Evolutionary conservation across 2,888 invertebrate genomes (phyloP).

Genomic region (Venusia cambrica): DNA sequence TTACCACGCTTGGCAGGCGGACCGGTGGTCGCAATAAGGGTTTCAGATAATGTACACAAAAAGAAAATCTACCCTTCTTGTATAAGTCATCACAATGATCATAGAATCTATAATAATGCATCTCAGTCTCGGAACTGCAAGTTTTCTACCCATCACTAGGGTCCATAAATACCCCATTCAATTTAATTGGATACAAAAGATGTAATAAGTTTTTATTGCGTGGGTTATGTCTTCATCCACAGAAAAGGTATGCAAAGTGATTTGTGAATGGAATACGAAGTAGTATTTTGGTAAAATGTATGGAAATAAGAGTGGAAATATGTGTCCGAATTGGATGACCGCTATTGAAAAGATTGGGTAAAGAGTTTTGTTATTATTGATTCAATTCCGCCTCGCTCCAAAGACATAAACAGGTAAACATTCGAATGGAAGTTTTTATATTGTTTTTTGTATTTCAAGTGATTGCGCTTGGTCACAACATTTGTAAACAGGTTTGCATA

Average conservation of each 20-base stretch:
- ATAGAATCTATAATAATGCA: no score
- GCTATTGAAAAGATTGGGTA: constrained; percentile 18
- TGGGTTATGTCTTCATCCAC: constrained; percentile 52
- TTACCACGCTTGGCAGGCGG: no score
- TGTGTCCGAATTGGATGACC: constrained; percentile 22
- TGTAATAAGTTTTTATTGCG: constrained; percentile 60
- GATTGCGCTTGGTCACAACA: no score
- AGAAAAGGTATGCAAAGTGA: constrained; percentile 28
- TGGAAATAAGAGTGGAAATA: constrained; percentile 26
- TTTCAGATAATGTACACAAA: no score
- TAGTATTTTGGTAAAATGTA: constrained; percentile 29
- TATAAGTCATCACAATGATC: no score
- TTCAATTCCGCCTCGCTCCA: no score
- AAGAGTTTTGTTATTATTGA: constrained; percentile 5
- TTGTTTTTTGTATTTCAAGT: background rate
- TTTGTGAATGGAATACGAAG: constrained; percentile 18
- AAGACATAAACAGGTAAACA: no score
- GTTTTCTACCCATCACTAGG: constrained; percentile 5
- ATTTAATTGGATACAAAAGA: constrained; percentile 66
- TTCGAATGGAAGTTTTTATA: no score
- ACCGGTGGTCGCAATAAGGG: no score
- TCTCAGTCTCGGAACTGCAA: background rate
- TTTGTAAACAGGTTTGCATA: no score
- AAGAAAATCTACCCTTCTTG: no score
- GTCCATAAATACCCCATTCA: constrained; percentile 31